These are phyloP conservation scores for Clusia tigrina DNA, from an alignment of 2,888 invertebrate genomes.

Conservation along the genomic window DNA sequence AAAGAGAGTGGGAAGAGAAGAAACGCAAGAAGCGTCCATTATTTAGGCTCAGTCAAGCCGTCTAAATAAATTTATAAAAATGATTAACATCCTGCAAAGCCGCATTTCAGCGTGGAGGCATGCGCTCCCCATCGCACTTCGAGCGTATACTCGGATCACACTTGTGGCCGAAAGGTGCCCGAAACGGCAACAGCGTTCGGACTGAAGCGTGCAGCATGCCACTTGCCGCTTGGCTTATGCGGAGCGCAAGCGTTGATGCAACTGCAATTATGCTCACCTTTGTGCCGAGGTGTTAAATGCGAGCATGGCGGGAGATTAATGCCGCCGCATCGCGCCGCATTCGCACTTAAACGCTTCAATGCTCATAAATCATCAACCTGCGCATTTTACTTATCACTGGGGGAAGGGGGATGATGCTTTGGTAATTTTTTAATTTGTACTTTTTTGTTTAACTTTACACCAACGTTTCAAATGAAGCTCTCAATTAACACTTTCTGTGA, in stretches of 20 bases:
- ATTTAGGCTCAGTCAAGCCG: no score
- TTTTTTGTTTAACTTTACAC: no score
- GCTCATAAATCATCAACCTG: constrained; percentile 36
- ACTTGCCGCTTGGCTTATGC: no score
- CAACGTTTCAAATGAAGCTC: constrained; percentile 25
- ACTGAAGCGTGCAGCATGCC: not conserved
- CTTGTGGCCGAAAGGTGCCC: not conserved
- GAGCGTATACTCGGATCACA: no score
- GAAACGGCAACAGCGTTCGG: not conserved
- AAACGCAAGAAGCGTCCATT: no score
- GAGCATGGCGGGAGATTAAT: not conserved
- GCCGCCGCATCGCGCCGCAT: constrained; percentile 13
- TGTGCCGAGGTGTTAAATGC: constrained; percentile 6
- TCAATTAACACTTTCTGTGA: constrained; percentile 36
- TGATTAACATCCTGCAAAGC: not conserved
- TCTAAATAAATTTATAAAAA: not conserved
- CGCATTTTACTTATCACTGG: not conserved
- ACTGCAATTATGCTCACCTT: constrained; percentile 4
- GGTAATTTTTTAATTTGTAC: no score
- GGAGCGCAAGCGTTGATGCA: not conserved
- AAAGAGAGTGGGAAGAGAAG: no score
- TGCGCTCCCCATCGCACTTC: no score
- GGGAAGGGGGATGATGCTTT: no score
- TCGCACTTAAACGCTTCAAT: constrained; percentile 36
- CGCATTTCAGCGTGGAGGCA: no score